Conservation (phyloP, 1,140 invertebrate genomes). For the Solenopsis invicta region DNA sequence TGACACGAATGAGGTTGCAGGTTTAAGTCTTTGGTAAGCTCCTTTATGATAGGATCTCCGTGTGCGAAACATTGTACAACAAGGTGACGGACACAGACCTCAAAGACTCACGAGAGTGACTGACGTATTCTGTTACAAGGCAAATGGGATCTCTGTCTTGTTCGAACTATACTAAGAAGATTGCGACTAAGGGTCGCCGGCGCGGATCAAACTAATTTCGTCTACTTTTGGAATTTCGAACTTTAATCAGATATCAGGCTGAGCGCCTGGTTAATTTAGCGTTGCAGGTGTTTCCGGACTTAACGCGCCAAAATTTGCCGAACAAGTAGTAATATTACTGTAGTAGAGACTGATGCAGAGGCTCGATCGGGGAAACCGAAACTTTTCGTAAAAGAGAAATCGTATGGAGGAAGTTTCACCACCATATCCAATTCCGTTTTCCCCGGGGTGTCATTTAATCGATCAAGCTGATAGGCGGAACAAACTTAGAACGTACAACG, state of each 20-base stretch:
- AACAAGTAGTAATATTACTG: conserved; percentile 36
- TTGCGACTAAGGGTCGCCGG: not conserved
- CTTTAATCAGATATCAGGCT: conserved; percentile 35
- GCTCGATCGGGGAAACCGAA: conserved; percentile 5
- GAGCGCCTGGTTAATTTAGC: conserved; percentile 38
- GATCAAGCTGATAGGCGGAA: conserved; percentile 59
- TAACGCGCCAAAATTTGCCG: conserved; percentile 23
- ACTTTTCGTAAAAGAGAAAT: conserved; percentile 50
- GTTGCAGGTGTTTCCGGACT: not conserved
- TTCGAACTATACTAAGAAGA: conserved; percentile 34
- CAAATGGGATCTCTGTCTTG: conserved; percentile 51
- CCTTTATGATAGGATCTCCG: conserved; percentile 28
- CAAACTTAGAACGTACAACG: conserved; percentile 31
- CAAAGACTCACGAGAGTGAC: conserved; percentile 51
- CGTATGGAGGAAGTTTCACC: conserved; percentile 63
- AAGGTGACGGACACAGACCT: conserved; percentile 33
- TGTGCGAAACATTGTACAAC: conserved; percentile 36
- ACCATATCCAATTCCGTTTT: conserved; percentile 57
- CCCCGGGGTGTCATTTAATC: conserved; percentile 73
- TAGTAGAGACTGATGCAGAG: not conserved
- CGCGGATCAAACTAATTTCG: conserved; percentile 47
- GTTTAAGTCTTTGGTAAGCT: not conserved
- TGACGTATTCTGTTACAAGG: conserved; percentile 58
- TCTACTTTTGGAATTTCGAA: conserved; percentile 57
- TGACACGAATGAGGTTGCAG: too few relatives aligned